Evolutionary conservation across 2,113 vertebrate species (phyloP).

Genomic region (Scomber colias): DNA sequence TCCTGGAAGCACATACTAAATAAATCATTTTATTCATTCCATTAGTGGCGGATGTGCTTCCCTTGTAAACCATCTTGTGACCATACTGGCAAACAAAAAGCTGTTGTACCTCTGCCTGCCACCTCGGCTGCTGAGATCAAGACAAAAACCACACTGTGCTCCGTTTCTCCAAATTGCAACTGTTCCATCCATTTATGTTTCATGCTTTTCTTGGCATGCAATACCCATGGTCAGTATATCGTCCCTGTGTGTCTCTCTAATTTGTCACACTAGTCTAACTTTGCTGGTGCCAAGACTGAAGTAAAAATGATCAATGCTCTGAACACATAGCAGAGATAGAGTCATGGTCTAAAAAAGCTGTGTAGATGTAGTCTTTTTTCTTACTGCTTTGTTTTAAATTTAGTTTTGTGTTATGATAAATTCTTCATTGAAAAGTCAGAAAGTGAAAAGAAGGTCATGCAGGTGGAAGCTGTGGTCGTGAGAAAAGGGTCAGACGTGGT

Average conservation of each 20-base stretch:
- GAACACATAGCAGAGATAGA: background rate
- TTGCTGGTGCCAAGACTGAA: conserved; percentile 28
- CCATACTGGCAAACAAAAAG: conserved; percentile 75
- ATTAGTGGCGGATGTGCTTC: conserved; percentile 80
- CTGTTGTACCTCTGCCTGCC: conserved; percentile 57
- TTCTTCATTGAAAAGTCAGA: background rate
- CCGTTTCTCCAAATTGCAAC: conserved; percentile 34
- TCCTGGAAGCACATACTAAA: conserved; percentile 84
- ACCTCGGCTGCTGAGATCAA: conserved; percentile 35
- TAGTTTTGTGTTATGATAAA: background rate
- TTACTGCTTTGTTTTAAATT: background rate
- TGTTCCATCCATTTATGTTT: conserved; percentile 58
- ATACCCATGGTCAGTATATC: conserved; percentile 21
- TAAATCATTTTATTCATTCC: conserved; percentile 87
- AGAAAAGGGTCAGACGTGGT: background rate
- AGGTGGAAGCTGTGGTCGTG: background rate
- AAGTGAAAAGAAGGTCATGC: conserved; percentile 28
- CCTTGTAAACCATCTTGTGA: conserved; percentile 78
- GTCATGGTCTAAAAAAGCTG: background rate
- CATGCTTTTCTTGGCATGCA: conserved; percentile 38
- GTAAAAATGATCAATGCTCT: conserved; percentile 38
- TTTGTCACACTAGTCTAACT: conserved; percentile 47
- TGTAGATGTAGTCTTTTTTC: background rate
- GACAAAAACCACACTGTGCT: conserved; percentile 33
- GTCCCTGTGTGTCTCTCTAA: conserved; percentile 36